These are phyloP conservation scores for Mus pahari DNA, from an alignment of 2,113 vertebrate genomes.

Conservation along the genomic window DNA sequence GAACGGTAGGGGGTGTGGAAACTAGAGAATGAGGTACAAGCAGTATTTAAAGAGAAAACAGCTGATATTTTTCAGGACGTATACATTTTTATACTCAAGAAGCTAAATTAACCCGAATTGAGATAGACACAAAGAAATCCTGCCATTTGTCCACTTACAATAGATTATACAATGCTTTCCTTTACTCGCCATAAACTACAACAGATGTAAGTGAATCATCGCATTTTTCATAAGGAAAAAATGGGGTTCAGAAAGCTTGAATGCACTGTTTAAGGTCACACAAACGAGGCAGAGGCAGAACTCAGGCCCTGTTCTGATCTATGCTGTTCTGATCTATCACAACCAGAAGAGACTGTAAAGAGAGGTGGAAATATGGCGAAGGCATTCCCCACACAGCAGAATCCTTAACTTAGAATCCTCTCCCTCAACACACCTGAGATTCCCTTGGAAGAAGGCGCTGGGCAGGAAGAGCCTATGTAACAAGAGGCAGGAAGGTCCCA, in stretches of 20 bases:
- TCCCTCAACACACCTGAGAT: background rate
- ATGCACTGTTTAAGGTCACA: background rate
- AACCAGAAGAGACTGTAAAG: background rate
- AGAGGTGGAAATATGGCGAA: background rate
- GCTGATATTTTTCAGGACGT: slow-evolving; percentile 20
- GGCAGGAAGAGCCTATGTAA: background rate
- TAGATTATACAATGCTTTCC: background rate
- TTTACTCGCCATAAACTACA: slow-evolving; percentile 27
- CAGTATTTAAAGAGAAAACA: slow-evolving; percentile 46
- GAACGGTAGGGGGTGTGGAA: background rate
- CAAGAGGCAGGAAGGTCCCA: slow-evolving; percentile 28
- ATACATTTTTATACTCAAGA: background rate
- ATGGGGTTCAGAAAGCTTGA: slow-evolving; percentile 18
- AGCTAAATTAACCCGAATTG: slow-evolving; percentile 50
- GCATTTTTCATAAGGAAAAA: slow-evolving; percentile 40
- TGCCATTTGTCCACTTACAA: background rate
- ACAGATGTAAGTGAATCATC: background rate
- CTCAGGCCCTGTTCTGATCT: slow-evolving; percentile 1
- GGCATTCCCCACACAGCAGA: background rate
- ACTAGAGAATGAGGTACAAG: background rate
- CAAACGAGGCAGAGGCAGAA: background rate
- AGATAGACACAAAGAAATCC: slow-evolving; percentile 47
- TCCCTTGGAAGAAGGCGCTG: background rate
- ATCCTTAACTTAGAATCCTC: slow-evolving; percentile 16
- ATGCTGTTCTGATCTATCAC: background rate